Evolutionary conservation across 1,140 invertebrate genomes (phyloP), one percentile per base, ranked within the genome.

Genomic region (Nixonia krombeini): DNA sequence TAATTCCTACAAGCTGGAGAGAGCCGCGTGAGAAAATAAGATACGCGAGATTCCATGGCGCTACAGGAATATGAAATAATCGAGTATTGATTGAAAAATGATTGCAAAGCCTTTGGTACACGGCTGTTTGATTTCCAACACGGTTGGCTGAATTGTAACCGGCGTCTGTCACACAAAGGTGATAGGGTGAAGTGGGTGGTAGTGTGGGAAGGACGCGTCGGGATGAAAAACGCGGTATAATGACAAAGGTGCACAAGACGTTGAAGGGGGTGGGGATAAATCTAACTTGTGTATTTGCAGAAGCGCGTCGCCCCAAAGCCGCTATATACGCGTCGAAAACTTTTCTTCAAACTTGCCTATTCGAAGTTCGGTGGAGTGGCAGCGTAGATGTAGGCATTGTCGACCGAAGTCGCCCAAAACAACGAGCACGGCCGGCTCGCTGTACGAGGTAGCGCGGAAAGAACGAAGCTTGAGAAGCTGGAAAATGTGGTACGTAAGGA

Each of bases 401-500:
- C 35, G 51, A 40, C 35, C 45, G 62, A 70, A 55, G 41, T 41
- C 33, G 31, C 35, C 26, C 45, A 40, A 56, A 64, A 64, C 31
- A 50, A 69, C 49, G 49, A 64, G 51, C 28, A 44, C 13, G 35
- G 50, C 47, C 38, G 42, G 49, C 42, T 61, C 31, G 40, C 42
- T n/a, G n/a, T n/a, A n/a, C n/a, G n/a, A n/a, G n/a, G 23, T 55
- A 50, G 45, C 50, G 41, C 41, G 41, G 59, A 50, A 56, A 64
- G 46, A 52, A 45, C 31, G 58, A 28, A 51, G 52, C 55, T 40
- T 35, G 58, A 45, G 46, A 57, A 66, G 23, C 44, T 31, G 55
- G 64, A 69, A 70, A 66, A 70, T 73, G 64, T 53, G 50, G 61
- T 59, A 62, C 45, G 55, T 55, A 72, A 72, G 52, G 62, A 73